phyloP scores from a whole-genome alignment of 2,797 vertebrate genomes.

The Orientallactaga sibirica region DNA sequence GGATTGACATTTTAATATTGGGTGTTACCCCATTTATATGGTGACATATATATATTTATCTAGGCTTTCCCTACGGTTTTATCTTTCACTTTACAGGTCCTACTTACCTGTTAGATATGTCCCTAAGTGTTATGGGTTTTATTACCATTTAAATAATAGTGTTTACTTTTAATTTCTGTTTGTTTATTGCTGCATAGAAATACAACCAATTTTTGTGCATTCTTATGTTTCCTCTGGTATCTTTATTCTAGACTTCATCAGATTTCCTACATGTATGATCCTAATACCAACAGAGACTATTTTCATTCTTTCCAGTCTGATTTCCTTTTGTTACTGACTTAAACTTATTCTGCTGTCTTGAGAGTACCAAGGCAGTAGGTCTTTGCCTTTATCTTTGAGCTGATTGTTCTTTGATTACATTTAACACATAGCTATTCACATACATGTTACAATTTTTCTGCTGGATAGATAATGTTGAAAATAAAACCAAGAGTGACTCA shows the following conservation, averaged over 20 bases:
- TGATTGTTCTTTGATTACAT: background rate
- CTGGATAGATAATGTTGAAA: background rate
- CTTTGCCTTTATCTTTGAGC: background rate
- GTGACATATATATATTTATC: background rate
- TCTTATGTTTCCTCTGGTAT: no score
- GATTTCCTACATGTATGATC: background rate
- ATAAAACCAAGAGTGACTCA: background rate
- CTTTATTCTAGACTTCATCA: background rate
- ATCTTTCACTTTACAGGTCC: background rate
- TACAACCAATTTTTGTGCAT: no score
- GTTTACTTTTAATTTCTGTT: no score
- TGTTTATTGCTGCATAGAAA: no score
- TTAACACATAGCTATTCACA: no score
- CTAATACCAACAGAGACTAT: background rate
- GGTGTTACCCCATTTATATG: background rate
- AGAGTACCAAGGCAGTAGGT: background rate
- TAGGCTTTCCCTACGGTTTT: slow-evolving; percentile 9
- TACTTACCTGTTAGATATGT: background rate
- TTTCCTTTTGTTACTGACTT: background rate
- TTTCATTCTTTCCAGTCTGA: slow-evolving; percentile 30
- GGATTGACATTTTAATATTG: no score
- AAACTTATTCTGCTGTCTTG: background rate
- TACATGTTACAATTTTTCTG: background rate
- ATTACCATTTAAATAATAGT: no score
- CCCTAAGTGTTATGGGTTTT: background rate